phyloP scores from a whole-genome alignment of 2,888 invertebrate species.

The Flexamia atlantica region DNA sequence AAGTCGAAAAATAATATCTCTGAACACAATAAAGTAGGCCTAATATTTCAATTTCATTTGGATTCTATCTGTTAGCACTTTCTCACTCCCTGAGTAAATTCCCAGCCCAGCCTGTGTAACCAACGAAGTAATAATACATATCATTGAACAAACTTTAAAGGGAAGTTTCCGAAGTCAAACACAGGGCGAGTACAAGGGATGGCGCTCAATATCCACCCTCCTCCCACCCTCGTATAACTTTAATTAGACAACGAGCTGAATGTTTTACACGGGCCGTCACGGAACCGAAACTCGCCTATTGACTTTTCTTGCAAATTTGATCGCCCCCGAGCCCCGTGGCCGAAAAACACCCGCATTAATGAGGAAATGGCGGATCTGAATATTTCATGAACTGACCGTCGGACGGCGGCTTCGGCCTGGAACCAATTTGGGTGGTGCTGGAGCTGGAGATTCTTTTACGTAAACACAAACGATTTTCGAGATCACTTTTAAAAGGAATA shows the following conservation, averaged over 20 bases:
- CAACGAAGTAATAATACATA: neutral
- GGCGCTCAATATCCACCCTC: conserved; percentile 10
- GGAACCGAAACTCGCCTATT: conserved; percentile 7
- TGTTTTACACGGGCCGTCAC: conserved; percentile 21
- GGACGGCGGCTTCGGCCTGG: neutral
- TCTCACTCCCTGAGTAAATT: too few species aligned
- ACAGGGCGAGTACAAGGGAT: neutral
- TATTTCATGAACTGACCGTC: conserved; percentile 23
- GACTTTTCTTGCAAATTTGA: conserved; percentile 41
- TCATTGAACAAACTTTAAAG: neutral
- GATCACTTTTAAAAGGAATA: too few species aligned
- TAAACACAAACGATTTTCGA: too few species aligned
- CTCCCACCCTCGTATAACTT: conserved; percentile 17
- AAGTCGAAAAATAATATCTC: too few species aligned
- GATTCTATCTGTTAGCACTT: too few species aligned
- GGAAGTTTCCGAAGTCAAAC: neutral
- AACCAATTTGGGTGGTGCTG: neutral
- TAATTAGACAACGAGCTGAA: conserved; percentile 30
- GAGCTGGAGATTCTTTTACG: neutral
- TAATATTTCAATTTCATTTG: too few species aligned
- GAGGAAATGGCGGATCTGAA: conserved; percentile 10
- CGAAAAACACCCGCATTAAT: neutral
- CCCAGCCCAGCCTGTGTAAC: too few species aligned
- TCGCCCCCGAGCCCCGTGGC: neutral
- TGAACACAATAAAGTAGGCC: too few species aligned